phyloP scores from a whole-genome alignment of 2,888 invertebrate species.

The Vandiemenella viatica region DNA sequence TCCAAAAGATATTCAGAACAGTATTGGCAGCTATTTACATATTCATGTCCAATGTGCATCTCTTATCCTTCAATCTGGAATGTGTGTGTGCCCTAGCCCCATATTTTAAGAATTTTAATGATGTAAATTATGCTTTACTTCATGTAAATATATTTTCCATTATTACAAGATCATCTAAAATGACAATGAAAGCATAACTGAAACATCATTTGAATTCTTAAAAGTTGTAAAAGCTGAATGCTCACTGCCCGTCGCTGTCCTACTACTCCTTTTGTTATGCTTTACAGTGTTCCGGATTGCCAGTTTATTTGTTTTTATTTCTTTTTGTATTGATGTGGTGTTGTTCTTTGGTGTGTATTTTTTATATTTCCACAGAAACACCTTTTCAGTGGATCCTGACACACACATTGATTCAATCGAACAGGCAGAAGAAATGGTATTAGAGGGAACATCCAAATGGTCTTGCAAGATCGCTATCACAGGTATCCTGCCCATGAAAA shows the following conservation, averaged over 20 bases:
- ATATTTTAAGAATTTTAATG: too few relatives aligned
- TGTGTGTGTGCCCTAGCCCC: too few relatives aligned
- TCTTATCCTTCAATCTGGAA: too few relatives aligned
- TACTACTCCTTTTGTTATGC: background rate
- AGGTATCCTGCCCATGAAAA: conserved; percentile 45
- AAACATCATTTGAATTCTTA: too few relatives aligned
- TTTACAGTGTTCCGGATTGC: background rate
- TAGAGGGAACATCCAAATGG: conserved; percentile 98
- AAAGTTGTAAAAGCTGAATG: too few relatives aligned
- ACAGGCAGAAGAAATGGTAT: conserved; percentile 93
- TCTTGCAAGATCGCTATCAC: conserved; percentile 99
- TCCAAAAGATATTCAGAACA: too few relatives aligned
- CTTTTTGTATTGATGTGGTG: conserved; percentile 19
- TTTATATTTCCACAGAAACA: conserved; percentile 60
- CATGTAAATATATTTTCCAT: too few relatives aligned
- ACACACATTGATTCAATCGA: conserved; percentile 95
- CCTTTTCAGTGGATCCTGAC: conserved; percentile 93
- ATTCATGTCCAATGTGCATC: too few relatives aligned
- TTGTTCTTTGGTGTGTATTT: conserved; percentile 23
- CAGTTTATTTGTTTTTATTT: conserved; percentile 4
- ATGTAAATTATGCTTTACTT: too few relatives aligned
- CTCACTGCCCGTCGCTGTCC: background rate
- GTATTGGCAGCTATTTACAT: too few relatives aligned
- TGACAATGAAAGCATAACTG: too few relatives aligned
- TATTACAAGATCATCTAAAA: too few relatives aligned